Conservation (phyloP, 2,113 vertebrate genomes). For the mouse (Mus musculus) region DNA sequence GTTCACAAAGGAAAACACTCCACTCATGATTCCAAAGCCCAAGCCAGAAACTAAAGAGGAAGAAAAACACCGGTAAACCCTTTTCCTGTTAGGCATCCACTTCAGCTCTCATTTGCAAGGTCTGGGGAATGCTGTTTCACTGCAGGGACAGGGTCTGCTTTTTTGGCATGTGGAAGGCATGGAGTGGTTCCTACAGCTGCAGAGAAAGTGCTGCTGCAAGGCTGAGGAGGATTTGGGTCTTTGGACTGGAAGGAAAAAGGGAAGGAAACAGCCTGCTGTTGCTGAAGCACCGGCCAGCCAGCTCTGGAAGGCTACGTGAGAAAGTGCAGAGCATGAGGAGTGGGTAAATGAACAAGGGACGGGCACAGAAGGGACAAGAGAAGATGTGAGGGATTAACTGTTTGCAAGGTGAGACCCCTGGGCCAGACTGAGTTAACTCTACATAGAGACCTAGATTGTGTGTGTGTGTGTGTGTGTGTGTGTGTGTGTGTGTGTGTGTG, state of each 20-base stretch:
- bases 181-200: neutral
- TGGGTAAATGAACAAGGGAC: neutral
- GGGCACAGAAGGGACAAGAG: constrained; percentile 13
- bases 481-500: neutral
- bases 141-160: neutral
- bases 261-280: neutral
- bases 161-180: neutral
- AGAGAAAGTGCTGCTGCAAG: neutral
- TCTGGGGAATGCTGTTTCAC: neutral
- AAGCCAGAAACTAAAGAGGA: constrained; percentile 89
- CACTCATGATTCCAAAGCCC: constrained; percentile 94
- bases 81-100: neutral
- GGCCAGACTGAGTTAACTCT: neutral
- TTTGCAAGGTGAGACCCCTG: neutral
- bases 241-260: neutral
- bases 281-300: neutral
- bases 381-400: neutral
- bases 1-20: constrained; percentile 92
- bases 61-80: constrained; percentile 59
- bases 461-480: neutral
- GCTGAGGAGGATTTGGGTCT: neutral
- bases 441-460: neutral
- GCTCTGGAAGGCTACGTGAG: neutral
- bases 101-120: constrained; percentile 42
- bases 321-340: neutral